A percentile compares a stretch with the other conserved stretches of the same genome.
Conservation (phyloP, 2,797 vertebrate genomes). For the Pygocentrus nattereri region DNA sequence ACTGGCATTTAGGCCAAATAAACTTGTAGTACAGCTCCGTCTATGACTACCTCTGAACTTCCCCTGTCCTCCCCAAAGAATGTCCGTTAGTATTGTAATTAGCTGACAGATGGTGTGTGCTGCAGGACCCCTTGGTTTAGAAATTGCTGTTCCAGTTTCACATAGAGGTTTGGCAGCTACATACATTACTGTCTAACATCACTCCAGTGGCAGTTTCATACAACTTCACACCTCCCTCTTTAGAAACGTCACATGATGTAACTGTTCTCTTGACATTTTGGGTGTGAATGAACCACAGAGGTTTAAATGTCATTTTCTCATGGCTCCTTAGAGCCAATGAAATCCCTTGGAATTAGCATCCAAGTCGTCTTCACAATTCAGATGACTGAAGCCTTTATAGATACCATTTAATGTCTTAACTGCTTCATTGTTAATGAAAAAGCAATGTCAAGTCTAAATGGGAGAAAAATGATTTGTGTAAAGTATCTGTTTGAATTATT, state of each 20-base stretch:
- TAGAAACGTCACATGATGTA: not conserved
- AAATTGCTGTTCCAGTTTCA: not conserved
- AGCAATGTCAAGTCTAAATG: no score
- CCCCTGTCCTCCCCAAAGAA: no score
- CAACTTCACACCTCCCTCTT: constrained; percentile 6
- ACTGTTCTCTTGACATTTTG: not conserved
- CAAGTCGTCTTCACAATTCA: no score
- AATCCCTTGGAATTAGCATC: not conserved
- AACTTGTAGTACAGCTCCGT: not conserved
- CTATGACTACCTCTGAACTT: not conserved
- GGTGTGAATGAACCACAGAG: no score
- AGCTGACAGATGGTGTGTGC: not conserved
- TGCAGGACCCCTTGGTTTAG: not conserved
- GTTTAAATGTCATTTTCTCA: constrained; percentile 4
- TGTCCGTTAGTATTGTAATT: not conserved
- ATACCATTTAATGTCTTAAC: no score
- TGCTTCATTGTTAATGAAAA: no score
- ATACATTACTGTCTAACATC: not conserved
- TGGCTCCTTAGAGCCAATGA: not conserved
- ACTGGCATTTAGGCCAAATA: not conserved
- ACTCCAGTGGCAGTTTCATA: not conserved
- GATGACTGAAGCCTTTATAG: no score
- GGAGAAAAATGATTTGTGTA: no score
- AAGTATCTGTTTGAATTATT: no score
- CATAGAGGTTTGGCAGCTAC: not conserved